Evolutionary conservation across 2,113 vertebrate species (phyloP), one percentile per base, ranked within the genome.

Genomic region (Mastomys coucha): DNA sequence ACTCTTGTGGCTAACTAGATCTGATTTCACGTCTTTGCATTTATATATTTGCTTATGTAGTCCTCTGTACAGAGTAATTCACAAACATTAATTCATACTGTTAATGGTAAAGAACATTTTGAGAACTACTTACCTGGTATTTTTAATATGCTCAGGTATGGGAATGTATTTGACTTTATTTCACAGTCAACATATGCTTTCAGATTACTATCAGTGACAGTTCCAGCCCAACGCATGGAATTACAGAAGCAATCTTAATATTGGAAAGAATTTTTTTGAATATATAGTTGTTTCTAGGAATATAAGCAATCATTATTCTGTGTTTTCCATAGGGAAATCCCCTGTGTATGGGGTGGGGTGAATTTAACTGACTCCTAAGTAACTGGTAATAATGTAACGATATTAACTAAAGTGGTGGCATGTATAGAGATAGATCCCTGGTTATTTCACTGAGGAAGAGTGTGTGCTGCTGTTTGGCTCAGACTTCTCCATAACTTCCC

Each of bases 391-490:
- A 49, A 80, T 94, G 28, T 10, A 85, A 3, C 14, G 91, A 82
- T 88, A 28, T 69, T 73, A 73, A 17, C 28, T 69, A 80, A 87
- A 97, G 87, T 31, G 2, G 39, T 96, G 77, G 58, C 49, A 31
- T 86, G 22, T 81, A 82, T 93, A 53, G 58, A 88, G 63, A 81
- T 53, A 53, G 85, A 53, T 89, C 84, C 65, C 51, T 96, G 72
- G 65, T 13, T 53, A 65, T 92, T 87, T 96, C 78, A 84, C 63
- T 58, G 45, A 51, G 42, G 60, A 92, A 91, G 60, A 58, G 11
- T 60, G 2, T 87, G 36, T 85, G 73, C 78, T 81, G 92, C 92
- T 91, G 8, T 76, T 98, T 96, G 95, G 73, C 87, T 80, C 19
- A n/a, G 70, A 70, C 51, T 85, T 75, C 11, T 39, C 82, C 87